Evolutionary conservation across 2,797 vertebrate genomes (phyloP).

Genomic region (Coranthus polyacanthus): DNA sequence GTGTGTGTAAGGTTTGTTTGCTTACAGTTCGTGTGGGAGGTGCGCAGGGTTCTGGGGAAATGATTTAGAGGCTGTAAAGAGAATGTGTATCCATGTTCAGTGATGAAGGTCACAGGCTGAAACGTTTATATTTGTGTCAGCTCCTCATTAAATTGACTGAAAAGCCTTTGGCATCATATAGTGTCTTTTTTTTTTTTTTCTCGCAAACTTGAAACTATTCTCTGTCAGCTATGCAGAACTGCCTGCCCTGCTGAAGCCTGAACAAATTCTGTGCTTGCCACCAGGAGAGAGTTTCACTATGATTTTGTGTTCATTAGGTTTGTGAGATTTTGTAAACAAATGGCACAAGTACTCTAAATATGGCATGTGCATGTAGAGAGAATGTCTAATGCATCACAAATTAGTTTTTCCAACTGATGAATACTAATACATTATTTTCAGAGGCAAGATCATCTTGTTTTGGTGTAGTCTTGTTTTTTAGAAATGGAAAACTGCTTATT

Average conservation of each 20-base stretch:
- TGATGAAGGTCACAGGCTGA: slow-evolving; percentile 47
- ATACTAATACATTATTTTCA: slow-evolving; percentile 61
- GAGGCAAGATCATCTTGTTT: slow-evolving; percentile 50
- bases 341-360: slow-evolving; percentile 39
- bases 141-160: slow-evolving; percentile 51
- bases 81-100: slow-evolving; percentile 11
- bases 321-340: slow-evolving; percentile 57
- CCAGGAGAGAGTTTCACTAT: slow-evolving; percentile 32
- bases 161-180: slow-evolving; percentile 22
- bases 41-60: background rate
- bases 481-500: slow-evolving; percentile 57
- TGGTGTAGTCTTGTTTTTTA: slow-evolving; percentile 46
- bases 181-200: slow-evolving; percentile 6
- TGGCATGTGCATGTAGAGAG: slow-evolving; percentile 34
- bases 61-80: slow-evolving; percentile 24
- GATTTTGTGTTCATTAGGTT: slow-evolving; percentile 55
- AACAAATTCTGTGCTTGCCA: slow-evolving; percentile 45
- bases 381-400: slow-evolving; percentile 59
- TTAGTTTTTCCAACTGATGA: slow-evolving; percentile 50
- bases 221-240: slow-evolving; percentile 67
- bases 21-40: background rate
- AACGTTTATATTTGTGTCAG: slow-evolving; percentile 34
- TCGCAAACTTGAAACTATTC: slow-evolving; percentile 21
- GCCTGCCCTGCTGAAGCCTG: slow-evolving; percentile 42
- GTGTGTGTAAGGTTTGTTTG: background rate